Conservation (phyloP, 2,113 vertebrate species). For the Gnathonemus longibarbis region DNA sequence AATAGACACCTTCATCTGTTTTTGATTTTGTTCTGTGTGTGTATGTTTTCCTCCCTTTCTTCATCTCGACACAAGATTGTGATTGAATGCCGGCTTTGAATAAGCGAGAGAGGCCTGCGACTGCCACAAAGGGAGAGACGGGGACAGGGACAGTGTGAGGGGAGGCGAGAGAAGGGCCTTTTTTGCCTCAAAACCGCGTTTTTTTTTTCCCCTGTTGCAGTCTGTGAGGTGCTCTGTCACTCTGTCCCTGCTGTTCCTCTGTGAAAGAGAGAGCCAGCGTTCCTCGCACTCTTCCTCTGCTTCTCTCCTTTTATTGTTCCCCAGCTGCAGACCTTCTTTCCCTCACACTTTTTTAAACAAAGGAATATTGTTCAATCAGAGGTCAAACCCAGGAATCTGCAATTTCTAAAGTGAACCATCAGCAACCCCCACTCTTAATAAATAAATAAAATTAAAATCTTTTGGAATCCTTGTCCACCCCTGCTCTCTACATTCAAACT, state of each 20-base stretch:
- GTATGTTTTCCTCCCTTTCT: background rate
- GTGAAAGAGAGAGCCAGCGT: constrained; percentile 23
- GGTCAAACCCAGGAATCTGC: constrained; percentile 34
- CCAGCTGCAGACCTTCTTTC: constrained; percentile 13
- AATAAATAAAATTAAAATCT: constrained; percentile 27
- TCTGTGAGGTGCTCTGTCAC: constrained; percentile 3
- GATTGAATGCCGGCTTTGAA: background rate
- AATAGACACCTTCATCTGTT: constrained; percentile 3
- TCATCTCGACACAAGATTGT: constrained; percentile 9
- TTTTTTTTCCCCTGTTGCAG: constrained; percentile 27
- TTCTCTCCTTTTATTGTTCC: constrained; percentile 23
- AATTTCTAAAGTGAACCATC: constrained; percentile 14
- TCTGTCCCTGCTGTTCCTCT: background rate
- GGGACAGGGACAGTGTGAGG: constrained; percentile 19
- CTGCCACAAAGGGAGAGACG: background rate
- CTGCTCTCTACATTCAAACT: constrained; percentile 21
- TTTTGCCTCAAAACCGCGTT: constrained; percentile 29
- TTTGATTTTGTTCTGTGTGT: constrained; percentile 8
- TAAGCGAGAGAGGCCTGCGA: background rate
- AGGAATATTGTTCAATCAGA: constrained; percentile 44
- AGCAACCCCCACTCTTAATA: constrained; percentile 13
- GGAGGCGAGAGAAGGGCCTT: constrained; percentile 21
- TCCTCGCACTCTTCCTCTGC: constrained; percentile 22
- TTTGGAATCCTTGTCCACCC: constrained; percentile 36
- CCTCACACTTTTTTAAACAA: constrained; percentile 28